Evolutionary conservation across 1,140 invertebrate species (phyloP).

Genomic region (Drosophila pseudoananassae): DNA sequence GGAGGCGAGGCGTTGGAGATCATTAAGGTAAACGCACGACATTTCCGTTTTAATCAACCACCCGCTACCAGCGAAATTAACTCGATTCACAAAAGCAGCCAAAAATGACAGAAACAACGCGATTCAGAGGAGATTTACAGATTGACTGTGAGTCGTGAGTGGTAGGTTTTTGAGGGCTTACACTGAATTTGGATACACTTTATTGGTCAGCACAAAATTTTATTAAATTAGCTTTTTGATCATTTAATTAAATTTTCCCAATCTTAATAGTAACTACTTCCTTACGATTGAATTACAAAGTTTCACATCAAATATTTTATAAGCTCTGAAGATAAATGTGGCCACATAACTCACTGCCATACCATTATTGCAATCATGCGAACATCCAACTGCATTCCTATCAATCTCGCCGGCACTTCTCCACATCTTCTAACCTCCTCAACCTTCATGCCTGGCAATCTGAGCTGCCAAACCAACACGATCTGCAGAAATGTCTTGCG

Average conservation of each 20-base stretch:
- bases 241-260: no score
- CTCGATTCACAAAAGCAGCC: slow-evolving; percentile 45
- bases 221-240: background rate
- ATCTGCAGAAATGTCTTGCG: slow-evolving; percentile 48
- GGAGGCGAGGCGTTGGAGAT: slow-evolving; percentile 45
- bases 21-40: slow-evolving; percentile 71
- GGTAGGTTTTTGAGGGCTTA: background rate
- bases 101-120: slow-evolving; percentile 32
- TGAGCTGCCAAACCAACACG: slow-evolving; percentile 11
- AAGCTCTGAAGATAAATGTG: slow-evolving; percentile 30
- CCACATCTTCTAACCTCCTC: slow-evolving; percentile 7
- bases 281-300: slow-evolving; percentile 11
- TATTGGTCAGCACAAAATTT: background rate
- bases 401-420: slow-evolving; percentile 39
- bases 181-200: slow-evolving; percentile 20
- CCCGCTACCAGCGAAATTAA: slow-evolving; percentile 64
- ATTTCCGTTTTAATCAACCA: slow-evolving; percentile 80
- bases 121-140: slow-evolving; percentile 12
- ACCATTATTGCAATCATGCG: slow-evolving; percentile 38
- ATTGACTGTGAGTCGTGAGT: slow-evolving; percentile 37
- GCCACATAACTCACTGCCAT: slow-evolving; percentile 40
- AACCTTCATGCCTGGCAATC: background rate
- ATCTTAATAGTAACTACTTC: background rate
- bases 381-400: slow-evolving; percentile 48
- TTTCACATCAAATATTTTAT: slow-evolving; percentile 28